These are phyloP conservation scores for Tachycineta bicolor DNA, from an alignment of 2,113 vertebrate species.

Conservation along the genomic window DNA sequence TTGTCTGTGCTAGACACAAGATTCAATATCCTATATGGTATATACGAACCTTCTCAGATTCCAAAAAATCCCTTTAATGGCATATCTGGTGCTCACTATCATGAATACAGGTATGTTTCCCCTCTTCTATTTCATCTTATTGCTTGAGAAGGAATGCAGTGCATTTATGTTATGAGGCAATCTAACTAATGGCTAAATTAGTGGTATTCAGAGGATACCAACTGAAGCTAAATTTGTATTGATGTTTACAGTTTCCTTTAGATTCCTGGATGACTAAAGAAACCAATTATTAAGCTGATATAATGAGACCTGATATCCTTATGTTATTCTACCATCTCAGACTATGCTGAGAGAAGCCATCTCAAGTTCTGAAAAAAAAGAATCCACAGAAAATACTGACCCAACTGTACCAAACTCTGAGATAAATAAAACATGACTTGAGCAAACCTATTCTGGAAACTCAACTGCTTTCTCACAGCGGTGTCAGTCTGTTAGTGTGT, in stretches of 20 bases:
- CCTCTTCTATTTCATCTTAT: not conserved
- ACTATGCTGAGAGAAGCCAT: not conserved
- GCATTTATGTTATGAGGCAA: not conserved
- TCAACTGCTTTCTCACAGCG: not conserved
- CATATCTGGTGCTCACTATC: not conserved
- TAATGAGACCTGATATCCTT: slow-evolving; percentile 1
- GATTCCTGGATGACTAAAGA: slow-evolving; percentile 36
- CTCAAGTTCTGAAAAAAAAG: not conserved
- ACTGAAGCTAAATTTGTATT: slow-evolving; percentile 43
- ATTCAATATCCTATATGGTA: not conserved
- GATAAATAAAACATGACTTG: slow-evolving; percentile 19
- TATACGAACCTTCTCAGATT: not conserved
- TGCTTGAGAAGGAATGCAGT: slow-evolving; percentile 7
- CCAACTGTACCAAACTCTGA: not conserved
- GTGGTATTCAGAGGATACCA: slow-evolving; percentile 12
- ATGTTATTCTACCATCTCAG: not conserved
- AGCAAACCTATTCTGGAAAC: not conserved
- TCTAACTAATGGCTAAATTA: slow-evolving; percentile 32
- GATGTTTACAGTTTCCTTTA: slow-evolving; percentile 46
- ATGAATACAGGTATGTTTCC: not conserved
- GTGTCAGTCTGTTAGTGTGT: not conserved
- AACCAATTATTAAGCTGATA: slow-evolving; percentile 30
- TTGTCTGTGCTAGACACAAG: not conserved
- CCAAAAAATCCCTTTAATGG: not conserved
- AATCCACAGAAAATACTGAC: not conserved